Evolutionary conservation across 35 echinoderm and acorn worm species (phyloP), one percentile per base, ranked within the genome.

Genomic region (Eucidaris tribuloides): DNA sequence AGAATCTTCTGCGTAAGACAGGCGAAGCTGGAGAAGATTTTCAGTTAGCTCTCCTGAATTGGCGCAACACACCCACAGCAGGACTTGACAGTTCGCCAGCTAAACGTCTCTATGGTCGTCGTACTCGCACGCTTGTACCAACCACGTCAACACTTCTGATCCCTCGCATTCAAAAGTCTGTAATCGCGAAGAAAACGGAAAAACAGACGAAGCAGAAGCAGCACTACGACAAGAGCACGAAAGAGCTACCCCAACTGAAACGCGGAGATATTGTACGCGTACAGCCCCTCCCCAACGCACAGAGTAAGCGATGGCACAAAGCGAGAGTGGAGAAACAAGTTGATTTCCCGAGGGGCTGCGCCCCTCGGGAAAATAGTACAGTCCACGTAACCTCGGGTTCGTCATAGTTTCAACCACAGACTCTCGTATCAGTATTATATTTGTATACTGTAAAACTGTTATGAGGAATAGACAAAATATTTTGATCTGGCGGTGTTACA

Each of bases 41-140:
- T 13, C 20, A 83, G 44, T 38, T 40, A 46, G 88, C 81, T 57
- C 58, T 90, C n/a, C 62, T 91, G 7, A 55, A 6, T 22, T 66
- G 71, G 57, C 78, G 82, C 70, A 91, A 91, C 49, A 89, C 78
- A 3, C 78, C 78, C 29, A 89, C 78, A 45, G 77, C 34, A 48
- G 78, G 86, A 33, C 22, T 88, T 27, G 32, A 35, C 20, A 82
- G 54, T 39, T 81, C 77, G n/a, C 86, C 86, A 52, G 86, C 78
- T 34, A 77, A 82, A 31, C 37, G 78, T 15, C 5, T 89, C n/a
- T 89, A 70, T 64, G 71, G 59, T 68, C 34, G 61, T 34, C 52
- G 78, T 22, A 89, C 86, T 14, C 65, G 63, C 55, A 89, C 86
- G 4, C 42, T 58, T 9, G 35, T 81, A 32, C 78, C 78, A 6